Base-by-base conservation (phyloP, 2,797 vertebrate genomes). In the Falco concolor region DNA sequence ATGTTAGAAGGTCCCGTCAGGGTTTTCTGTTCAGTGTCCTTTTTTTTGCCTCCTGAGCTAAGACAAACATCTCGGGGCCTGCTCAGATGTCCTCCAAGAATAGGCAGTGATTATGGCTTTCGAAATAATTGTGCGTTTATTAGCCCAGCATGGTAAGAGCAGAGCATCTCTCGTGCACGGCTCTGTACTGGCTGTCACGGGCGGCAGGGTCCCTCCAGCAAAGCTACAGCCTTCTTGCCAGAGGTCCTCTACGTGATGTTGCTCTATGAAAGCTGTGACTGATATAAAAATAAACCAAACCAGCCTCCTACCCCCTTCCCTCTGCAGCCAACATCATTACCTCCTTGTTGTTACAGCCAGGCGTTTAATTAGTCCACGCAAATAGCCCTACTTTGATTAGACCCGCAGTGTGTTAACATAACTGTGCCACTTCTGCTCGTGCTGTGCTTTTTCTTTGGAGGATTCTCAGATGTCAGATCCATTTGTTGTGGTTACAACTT, bases 201-300 rank as follows among this genome's bases (percentile, higher is more conserved):
- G 5, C 7, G 8, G 12, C 72, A 59, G 8, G 30, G 45, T 59
- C 87, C 68, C 57, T 84, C 75, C 64, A 28, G 65, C 75, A 42
- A 21, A 38, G 50, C 61, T 54, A 1, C 45, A 36, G 20, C 70
- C 65, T 81, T 77, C 54, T 47, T 65, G 77, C 89, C 47, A 3
- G 27, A 81, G 87, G 42, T 87, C 70, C 47, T 76, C 36, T 18
- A 13, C 38, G 0, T 38, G 16, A 15, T 6, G 5, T 63, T 57
- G 38, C 63, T 76, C 3, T 53, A 1, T 50, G 42, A 61, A 91
- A 81, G 54, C 75, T 74, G 81, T 32, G 72, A 89, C 49, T 22
- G 69, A 67, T 68, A 44, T 13, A 74, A 92, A 96, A 92, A 92
- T 53, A 89, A 92, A 73, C n/a, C 47, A 4, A 44, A 32, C 4